Base-by-base conservation (phyloP, 2,797 vertebrate genomes). In the Setipinna tenuifilis region DNA sequence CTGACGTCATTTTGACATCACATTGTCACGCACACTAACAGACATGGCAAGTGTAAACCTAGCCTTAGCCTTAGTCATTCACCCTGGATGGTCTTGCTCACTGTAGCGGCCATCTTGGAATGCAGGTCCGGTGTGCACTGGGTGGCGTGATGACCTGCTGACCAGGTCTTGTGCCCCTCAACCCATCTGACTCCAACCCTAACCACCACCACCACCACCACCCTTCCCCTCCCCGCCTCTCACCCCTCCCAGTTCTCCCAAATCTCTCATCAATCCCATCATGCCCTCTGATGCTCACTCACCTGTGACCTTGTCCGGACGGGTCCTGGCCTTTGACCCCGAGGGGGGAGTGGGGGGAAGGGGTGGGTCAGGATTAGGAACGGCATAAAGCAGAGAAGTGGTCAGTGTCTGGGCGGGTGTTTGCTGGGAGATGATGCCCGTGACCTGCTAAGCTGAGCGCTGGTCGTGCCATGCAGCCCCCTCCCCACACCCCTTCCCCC, bases 231-330 rank as follows among this genome's bases (percentile, higher is more conserved):
- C 48, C 80, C 58, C 71, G 75, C 81, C 58, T 48, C 62, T 14
- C 21, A 9, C 41, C 25, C n/a, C 82, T 44, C 21, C 85, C 75
- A 87, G 68, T 82, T 89, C 89, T 91, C 91, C 86, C 87, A 90
- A 91, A 92, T 90, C 92, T 92, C 92, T 92, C 91, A 84, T 58
- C 88, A 94, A 94, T 94, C 92, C 93, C 89, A 94, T 94, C 93
- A 94, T 86, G 93, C 31, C 71, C 35, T 78, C 68, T 21, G 35
- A 78, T 44, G 93, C 87, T 93, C 92, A 87, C 84, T 93, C 95
- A 95, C 94, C 94, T 95, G 93, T 94, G 93, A 91, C 91, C 91
- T 58, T 87, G 87, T 88, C 89, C 84, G 87, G 89, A 88, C 50
- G 83, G 17, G 31, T 0, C 71, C 23, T 88, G 88, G 88, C 90